Percentiles rank a stretch among this genome's conserved stretches.
Conservation (phyloP, 1,140 invertebrate species). For the Solenopsis invicta region DNA sequence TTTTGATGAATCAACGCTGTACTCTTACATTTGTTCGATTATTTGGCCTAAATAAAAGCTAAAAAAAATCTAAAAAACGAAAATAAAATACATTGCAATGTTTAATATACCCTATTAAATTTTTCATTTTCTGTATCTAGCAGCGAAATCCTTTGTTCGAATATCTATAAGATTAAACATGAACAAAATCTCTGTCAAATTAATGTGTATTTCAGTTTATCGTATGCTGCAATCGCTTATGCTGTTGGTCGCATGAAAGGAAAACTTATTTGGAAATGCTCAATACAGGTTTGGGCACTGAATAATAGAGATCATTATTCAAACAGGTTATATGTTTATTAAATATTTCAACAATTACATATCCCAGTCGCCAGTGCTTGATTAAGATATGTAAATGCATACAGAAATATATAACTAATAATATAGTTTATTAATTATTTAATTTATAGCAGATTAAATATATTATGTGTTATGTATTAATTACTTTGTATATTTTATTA, state of each 20-base stretch:
- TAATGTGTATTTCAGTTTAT: background rate
- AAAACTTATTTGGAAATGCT: background rate
- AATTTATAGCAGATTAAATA: background rate
- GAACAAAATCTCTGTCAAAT: background rate
- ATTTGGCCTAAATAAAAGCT: background rate
- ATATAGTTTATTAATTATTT: slow-evolving; percentile 8
- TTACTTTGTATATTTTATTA: slow-evolving; percentile 1
- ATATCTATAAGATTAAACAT: background rate
- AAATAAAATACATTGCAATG: background rate
- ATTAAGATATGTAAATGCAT: slow-evolving; percentile 22
- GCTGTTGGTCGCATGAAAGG: slow-evolving; percentile 24
- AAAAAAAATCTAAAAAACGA: background rate
- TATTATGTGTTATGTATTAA: background rate
- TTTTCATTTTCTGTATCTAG: background rate
- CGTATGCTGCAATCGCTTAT: background rate
- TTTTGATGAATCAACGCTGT: background rate
- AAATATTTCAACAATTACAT: slow-evolving; percentile 68
- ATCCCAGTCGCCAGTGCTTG: background rate
- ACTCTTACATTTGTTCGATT: background rate
- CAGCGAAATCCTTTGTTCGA: background rate
- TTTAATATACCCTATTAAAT: slow-evolving; percentile 28
- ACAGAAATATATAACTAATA: slow-evolving; percentile 25
- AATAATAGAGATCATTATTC: slow-evolving; percentile 62
- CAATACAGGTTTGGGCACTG: slow-evolving; percentile 29
- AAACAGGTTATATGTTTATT: slow-evolving; percentile 69